phyloP scores from a whole-genome alignment of 2,797 vertebrate species.

The Odontamblyopus rebecca region DNA sequence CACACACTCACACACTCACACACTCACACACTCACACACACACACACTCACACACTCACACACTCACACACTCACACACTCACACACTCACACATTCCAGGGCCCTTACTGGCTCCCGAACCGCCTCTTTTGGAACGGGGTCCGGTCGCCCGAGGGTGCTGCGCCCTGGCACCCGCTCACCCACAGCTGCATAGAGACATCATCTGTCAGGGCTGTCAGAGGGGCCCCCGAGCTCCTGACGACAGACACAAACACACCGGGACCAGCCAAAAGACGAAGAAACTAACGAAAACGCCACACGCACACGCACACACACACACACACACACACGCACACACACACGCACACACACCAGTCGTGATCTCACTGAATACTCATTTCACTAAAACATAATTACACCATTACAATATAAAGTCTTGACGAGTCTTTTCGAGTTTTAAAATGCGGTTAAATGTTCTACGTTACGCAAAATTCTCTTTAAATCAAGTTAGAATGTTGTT shows the following conservation, averaged over 20 bases:
- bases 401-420: no score
- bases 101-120: slow-evolving; percentile 71
- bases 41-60: slow-evolving; percentile 57
- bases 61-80: not conserved
- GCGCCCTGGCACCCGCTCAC: slow-evolving; percentile 64
- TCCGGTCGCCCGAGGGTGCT: slow-evolving; percentile 68
- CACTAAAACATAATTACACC: no score
- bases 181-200: slow-evolving; percentile 76
- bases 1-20: slow-evolving; percentile 48
- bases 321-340: no score
- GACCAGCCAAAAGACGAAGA: not conserved
- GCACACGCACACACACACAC: no score
- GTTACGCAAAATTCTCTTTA: no score
- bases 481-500: no score
- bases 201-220: slow-evolving; percentile 72
- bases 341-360: no score
- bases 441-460: no score
- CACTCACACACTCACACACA: slow-evolving; percentile 57
- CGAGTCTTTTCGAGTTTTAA: no score
- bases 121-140: slow-evolving; percentile 58
- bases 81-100: slow-evolving; percentile 73
- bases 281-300: no score
- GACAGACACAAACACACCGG: slow-evolving; percentile 38
- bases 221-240: slow-evolving; percentile 41
- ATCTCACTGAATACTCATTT: no score